Base-by-base conservation (phyloP, 92 coral and sea anemone species). In the Heteractis magnifica region DNA sequence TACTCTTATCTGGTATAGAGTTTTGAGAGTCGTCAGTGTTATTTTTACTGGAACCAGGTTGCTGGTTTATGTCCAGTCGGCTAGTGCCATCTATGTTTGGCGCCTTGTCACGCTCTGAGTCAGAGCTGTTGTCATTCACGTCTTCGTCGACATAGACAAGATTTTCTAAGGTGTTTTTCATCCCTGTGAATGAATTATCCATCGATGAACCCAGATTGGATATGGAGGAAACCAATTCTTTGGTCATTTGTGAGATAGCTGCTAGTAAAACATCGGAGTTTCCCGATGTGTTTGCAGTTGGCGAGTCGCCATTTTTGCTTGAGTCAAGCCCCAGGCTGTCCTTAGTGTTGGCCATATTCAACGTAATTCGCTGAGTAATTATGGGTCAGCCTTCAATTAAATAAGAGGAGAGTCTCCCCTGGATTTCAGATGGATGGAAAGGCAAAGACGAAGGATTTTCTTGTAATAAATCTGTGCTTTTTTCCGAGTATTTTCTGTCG, bases 101-200 rank as follows among this genome's bases (percentile, higher is more conserved):
- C 72, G 19, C 72, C 72, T 65, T 65, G 72, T 65, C 72, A 65
- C 34, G 72, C 72, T 65, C 72, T 16, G n/a, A n/a, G n/a, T 65
- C 72, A 5, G 34, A 65, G 72, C 14, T 5, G 72, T 21, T 65
- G 5, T 65, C 72, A 16, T 65, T 7, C 19, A 65, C 7, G n/a
- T n/a, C n/a, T n/a, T n/a, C n/a, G n/a, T n/a, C n/a, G n/a, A n/a
- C n/a, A n/a, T n/a, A n/a, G n/a, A 16, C 34, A 21, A 21, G 72
- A 18, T 6, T 16, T 65, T 21, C 72, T 65, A 16, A 16, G 6
- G 72, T 16, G 21, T 21, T 21, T 21, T 65, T 16, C 19, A 21
- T 65, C 6, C 72, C 72, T 16, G 72, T 6, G 34, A 65, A 60
- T 60, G n/a, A 60, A 14, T 60, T 60, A 7, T 60, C 68, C 68